phyloP scores from a whole-genome alignment of 2,888 invertebrate genomes.

The Peribatodes rhomboidaria region DNA sequence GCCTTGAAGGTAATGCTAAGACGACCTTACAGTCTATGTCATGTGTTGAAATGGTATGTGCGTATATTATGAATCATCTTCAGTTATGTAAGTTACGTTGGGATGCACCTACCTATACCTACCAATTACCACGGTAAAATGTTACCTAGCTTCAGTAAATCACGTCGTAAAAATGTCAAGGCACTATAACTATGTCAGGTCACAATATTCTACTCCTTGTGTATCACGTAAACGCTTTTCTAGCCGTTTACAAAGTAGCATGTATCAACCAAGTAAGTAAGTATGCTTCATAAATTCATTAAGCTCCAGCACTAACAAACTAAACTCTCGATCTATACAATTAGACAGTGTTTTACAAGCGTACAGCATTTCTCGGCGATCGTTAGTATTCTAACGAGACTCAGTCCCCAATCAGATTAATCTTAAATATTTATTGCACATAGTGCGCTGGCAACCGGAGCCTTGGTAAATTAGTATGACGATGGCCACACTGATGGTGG shows the following conservation, averaged over 20 bases:
- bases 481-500: slow-evolving; percentile 81
- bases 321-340: slow-evolving; percentile 50
- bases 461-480: slow-evolving; percentile 82
- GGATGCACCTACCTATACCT: neutral
- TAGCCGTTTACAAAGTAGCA: slow-evolving; percentile 22
- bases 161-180: slow-evolving; percentile 19
- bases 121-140: neutral
- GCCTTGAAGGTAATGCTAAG: neutral
- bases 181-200: slow-evolving; percentile 14
- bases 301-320: slow-evolving; percentile 48
- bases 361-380: slow-evolving; percentile 47
- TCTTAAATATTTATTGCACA: slow-evolving; percentile 86
- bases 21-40: too few species aligned
- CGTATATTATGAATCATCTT: too few species aligned
- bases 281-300: slow-evolving; percentile 39
- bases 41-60: too few species aligned
- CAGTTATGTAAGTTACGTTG: too few species aligned
- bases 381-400: slow-evolving; percentile 81
- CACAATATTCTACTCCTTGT: slow-evolving; percentile 11
- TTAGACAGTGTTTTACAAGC: slow-evolving; percentile 55
- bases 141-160: slow-evolving; percentile 4
- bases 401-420: slow-evolving; percentile 80
- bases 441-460: slow-evolving; percentile 76
- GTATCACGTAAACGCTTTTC: neutral
- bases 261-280: neutral